Percentiles rank a stretch among this genome's conserved stretches.
Conservation (phyloP, 2,113 vertebrate genomes). For the Pachyramphus minor region DNA sequence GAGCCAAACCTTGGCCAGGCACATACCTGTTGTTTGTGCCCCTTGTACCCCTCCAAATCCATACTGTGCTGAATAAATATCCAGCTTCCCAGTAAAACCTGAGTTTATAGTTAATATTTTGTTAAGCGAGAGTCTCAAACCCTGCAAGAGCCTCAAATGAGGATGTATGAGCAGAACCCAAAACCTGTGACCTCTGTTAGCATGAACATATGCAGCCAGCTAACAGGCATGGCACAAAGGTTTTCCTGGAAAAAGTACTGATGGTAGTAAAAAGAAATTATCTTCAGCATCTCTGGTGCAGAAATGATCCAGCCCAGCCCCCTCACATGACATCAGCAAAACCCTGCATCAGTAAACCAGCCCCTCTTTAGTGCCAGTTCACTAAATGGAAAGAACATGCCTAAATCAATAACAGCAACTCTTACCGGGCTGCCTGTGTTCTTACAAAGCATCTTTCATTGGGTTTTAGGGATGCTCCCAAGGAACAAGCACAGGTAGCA, state of each 20-base stretch:
- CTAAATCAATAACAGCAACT: not conserved
- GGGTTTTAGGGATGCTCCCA: not conserved
- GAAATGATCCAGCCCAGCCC: not conserved
- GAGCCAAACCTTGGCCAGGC: not conserved
- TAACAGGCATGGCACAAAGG: not conserved
- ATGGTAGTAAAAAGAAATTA: not conserved
- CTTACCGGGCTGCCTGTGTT: not conserved
- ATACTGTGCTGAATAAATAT: not conserved
- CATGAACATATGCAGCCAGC: not conserved
- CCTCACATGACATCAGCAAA: not conserved
- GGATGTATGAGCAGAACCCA: rapidly evolving
- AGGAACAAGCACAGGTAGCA: not conserved
- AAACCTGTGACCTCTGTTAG: not conserved
- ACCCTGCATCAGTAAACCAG: not conserved
- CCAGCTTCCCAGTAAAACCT: not conserved
- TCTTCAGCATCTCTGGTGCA: not conserved
- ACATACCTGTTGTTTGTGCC: not conserved
- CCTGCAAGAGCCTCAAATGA: not conserved
- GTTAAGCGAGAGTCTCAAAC: not conserved
- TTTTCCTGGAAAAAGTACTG: not conserved
- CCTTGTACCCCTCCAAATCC: not conserved
- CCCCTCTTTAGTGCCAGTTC: not conserved
- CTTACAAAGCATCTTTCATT: not conserved
- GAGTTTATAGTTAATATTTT: not conserved
- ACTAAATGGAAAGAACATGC: not conserved